Conservation (phyloP, 2,888 invertebrate species). For the Microplitis deprimator region DNA sequence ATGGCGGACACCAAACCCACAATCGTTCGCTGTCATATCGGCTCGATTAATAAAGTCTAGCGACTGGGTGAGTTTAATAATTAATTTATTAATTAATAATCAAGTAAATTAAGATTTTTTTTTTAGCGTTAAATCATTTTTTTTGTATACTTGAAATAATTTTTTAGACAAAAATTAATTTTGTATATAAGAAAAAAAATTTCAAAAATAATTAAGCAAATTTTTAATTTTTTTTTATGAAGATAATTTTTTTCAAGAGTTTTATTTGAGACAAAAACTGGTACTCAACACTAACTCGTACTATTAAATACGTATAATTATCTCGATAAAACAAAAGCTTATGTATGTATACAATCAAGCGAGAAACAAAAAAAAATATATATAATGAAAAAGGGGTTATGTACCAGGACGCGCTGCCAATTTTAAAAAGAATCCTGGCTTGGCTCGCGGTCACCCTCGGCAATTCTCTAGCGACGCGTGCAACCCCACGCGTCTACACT, state of each 20-base stretch:
- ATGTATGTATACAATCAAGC: too few species aligned
- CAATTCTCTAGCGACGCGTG: constrained; percentile 35
- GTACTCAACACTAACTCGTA: too few species aligned
- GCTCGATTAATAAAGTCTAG: constrained; percentile 51
- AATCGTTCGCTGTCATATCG: constrained; percentile 53
- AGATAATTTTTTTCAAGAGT: background rate
- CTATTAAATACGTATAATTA: too few species aligned
- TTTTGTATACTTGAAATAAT: too few species aligned
- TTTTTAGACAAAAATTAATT: too few species aligned
- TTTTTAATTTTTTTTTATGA: too few species aligned
- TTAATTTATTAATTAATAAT: background rate
- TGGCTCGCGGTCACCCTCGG: constrained; percentile 37
- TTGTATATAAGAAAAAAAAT: too few species aligned
- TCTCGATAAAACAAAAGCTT: too few species aligned
- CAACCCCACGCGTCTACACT: constrained; percentile 30
- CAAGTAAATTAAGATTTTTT: too few species aligned
- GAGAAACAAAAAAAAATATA: too few species aligned
- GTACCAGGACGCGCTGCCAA: constrained; percentile 33
- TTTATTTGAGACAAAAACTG: background rate
- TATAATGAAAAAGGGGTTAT: constrained; percentile 17
- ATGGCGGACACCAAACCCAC: constrained; percentile 52
- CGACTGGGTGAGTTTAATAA: constrained; percentile 49
- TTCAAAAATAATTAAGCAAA: too few species aligned
- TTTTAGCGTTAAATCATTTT: too few species aligned
- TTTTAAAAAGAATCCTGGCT: constrained; percentile 35